These are phyloP conservation scores for Gobio occitaniae DNA, from an alignment of 2,797 vertebrate species.

Conservation along the genomic window DNA sequence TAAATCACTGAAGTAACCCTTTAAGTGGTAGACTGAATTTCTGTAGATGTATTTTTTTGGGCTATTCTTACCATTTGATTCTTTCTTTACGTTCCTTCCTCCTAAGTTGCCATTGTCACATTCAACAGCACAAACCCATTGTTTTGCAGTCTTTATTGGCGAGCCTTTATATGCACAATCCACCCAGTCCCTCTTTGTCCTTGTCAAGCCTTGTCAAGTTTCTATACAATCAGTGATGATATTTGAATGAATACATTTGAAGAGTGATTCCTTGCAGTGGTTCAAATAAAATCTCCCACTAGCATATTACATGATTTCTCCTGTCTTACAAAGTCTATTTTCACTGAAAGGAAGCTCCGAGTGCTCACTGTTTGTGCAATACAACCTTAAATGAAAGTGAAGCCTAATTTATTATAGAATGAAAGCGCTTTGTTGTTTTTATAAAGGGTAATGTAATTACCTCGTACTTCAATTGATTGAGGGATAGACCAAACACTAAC, in stretches of 20 bases:
- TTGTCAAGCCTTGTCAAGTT: conserved; percentile 22
- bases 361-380: conserved; percentile 20
- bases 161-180: neutral
- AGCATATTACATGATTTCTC: conserved; percentile 25
- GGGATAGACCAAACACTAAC: neutral
- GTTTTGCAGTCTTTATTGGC: neutral
- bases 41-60: neutral
- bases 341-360: conserved; percentile 35
- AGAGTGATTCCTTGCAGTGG: conserved; percentile 31
- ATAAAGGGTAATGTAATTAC: conserved; percentile 60
- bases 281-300: conserved; percentile 30
- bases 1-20: neutral
- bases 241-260: conserved; percentile 44
- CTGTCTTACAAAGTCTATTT: conserved; percentile 14
- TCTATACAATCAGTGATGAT: conserved; percentile 34
- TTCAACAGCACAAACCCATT: neutral
- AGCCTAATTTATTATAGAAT: conserved; percentile 57
- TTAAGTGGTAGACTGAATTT: neutral
- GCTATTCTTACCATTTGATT: neutral
- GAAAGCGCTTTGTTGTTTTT: conserved; percentile 49
- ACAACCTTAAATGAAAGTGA: conserved; percentile 34
- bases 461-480: conserved; percentile 21
- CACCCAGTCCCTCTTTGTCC: conserved; percentile 7
- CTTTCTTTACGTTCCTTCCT: neutral
- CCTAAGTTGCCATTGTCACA: neutral